These are phyloP conservation scores for Phlogophora meticulosa DNA, from an alignment of 2,888 invertebrate species.

Conservation along the genomic window DNA sequence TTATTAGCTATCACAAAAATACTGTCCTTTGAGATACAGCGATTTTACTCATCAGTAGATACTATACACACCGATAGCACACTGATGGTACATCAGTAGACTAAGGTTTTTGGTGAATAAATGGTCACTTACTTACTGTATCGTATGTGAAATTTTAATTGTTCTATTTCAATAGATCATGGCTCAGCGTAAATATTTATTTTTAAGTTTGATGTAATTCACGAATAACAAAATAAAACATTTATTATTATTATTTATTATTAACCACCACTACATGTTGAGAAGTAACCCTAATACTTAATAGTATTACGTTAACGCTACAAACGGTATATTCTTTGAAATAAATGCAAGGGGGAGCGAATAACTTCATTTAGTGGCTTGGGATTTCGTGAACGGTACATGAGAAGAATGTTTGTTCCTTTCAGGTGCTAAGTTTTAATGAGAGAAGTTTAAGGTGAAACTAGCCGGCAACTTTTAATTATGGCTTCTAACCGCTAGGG, in stretches of 20 bases:
- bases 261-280: slow-evolving; percentile 12
- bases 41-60: too few relatives aligned
- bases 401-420: slow-evolving; percentile 83
- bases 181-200: slow-evolving; percentile 53
- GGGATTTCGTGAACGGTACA: slow-evolving; percentile 76
- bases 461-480: slow-evolving; percentile 88
- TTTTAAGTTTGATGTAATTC: slow-evolving; percentile 43
- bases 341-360: slow-evolving; percentile 15
- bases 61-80: too few relatives aligned
- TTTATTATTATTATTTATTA: too few relatives aligned
- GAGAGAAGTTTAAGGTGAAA: slow-evolving; percentile 86
- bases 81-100: too few relatives aligned
- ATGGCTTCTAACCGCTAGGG: slow-evolving; percentile 80
- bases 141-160: slow-evolving; percentile 47
- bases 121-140: too few relatives aligned
- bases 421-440: slow-evolving; percentile 88
- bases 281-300: too few relatives aligned
- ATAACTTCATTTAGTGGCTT: slow-evolving; percentile 65
- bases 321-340: slow-evolving; percentile 4
- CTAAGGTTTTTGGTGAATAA: too few relatives aligned
- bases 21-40: too few relatives aligned
- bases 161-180: slow-evolving; percentile 25
- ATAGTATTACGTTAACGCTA: not conserved
- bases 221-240: slow-evolving; percentile 11
- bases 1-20: slow-evolving; percentile 68